Base-by-base conservation (phyloP, 2,113 vertebrate species). In the Tretioscincus oriximinensis region DNA sequence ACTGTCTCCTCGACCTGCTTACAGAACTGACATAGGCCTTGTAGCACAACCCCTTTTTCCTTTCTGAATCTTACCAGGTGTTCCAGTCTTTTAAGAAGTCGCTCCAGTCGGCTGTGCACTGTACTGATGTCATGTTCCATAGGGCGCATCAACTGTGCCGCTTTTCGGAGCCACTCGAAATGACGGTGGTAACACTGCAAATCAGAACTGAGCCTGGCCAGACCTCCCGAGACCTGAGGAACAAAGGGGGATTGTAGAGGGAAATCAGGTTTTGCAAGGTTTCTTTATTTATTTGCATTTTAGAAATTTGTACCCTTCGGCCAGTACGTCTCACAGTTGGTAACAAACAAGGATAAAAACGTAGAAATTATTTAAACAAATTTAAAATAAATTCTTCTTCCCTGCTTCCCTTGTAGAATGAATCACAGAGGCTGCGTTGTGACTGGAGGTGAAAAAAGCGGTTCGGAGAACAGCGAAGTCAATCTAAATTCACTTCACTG, bases 151-250 rank as follows among this genome's bases (percentile, higher is more conserved):
- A 79, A 47, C 1, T 80, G 69, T 1, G 81, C 85, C 7, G 85
- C 81, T 41, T 83, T 83, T 31, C 78, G 84, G 47, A 89, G 84
- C 88, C 88, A 89, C 14, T 89, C 88, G 78, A 89, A 83, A 29
- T 89, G 88, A 35, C 83, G 82, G 41, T 89, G 88, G 68, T 89
- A 89, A 45, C 80, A 78, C 24, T 84, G 84, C 58, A 89, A 73
- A 70, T 89, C 88, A 1, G 76, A 77, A 21, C 78, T 85, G 54
- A 87, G 86, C 28, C 85, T 84, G 18, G 73, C 54, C 35, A 89
- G 83, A 49, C 84, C 85, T 9, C 70, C 79, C 14, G 86, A 51
- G 29, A 82, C 72, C 89, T 85, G 61, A 45, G 75, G 49, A 21
- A 47, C 14, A 75, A 10, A 8, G 58, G 4, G n/a, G 8, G 28